Conservation (phyloP, 2,797 vertebrate species). For the Adrianichthys oophorus region DNA sequence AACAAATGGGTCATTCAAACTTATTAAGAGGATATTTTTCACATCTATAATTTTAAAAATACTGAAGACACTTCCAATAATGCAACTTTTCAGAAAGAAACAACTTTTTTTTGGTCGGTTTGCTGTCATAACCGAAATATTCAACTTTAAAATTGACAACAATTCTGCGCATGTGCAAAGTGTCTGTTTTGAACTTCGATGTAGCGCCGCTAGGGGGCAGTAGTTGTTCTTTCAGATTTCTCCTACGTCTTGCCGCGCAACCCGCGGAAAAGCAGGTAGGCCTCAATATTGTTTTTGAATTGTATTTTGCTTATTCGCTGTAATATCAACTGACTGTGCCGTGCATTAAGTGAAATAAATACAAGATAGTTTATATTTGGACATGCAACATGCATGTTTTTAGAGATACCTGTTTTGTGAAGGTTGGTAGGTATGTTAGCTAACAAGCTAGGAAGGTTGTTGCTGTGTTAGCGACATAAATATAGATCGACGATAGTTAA, state of each 20-base stretch:
- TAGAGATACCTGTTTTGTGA: constrained; percentile 1
- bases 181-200: constrained; percentile 12
- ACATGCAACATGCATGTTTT: background rate
- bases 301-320: constrained; percentile 1
- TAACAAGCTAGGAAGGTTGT: constrained; percentile 15
- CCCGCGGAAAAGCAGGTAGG: constrained; percentile 68
- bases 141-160: too few relatives aligned
- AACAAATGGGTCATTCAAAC: too few relatives aligned
- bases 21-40: too few relatives aligned
- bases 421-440: constrained; percentile 16
- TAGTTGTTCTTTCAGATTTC: constrained; percentile 19
- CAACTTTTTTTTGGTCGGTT: background rate
- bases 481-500: background rate
- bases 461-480: constrained; percentile 25
- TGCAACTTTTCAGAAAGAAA: too few relatives aligned
- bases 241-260: constrained; percentile 58
- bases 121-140: background rate
- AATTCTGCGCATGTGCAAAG: background rate
- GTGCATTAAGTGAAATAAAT: fast-evolving
- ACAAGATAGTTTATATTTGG: fast-evolving
- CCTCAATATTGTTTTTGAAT: constrained; percentile 32
- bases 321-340: fast-evolving
- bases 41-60: too few relatives aligned
- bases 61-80: too few relatives aligned
- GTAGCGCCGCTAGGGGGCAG: constrained; percentile 39